phyloP scores from a whole-genome alignment of 2,113 vertebrate species.

The Chaetodon auriga region DNA sequence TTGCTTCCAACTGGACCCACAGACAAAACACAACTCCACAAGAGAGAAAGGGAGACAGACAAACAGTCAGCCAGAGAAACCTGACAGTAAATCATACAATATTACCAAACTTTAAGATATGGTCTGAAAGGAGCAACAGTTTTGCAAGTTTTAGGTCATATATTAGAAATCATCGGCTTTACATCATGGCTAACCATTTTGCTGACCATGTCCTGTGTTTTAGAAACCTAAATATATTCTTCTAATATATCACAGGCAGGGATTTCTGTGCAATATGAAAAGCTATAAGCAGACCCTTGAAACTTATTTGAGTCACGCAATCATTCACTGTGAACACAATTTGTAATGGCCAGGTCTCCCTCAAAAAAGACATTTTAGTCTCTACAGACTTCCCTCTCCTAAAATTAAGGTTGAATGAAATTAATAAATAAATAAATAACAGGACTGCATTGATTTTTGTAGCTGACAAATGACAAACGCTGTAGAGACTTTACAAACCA shows the following conservation, averaged over 20 bases:
- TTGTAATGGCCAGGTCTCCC: too few species aligned
- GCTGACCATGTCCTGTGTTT: neutral
- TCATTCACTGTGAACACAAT: too few species aligned
- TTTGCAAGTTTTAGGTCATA: neutral
- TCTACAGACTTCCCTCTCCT: too few species aligned
- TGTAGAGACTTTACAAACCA: too few species aligned
- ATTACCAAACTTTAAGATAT: slow-evolving; percentile 9
- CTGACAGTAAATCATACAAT: slow-evolving; percentile 27
- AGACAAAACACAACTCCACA: slow-evolving; percentile 57
- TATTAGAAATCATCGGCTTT: neutral
- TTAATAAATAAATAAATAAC: too few species aligned
- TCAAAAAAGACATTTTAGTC: too few species aligned
- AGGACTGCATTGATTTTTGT: too few species aligned
- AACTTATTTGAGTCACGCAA: too few species aligned
- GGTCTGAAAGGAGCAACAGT: neutral
- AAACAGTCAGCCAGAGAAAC: slow-evolving; percentile 36
- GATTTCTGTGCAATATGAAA: too few species aligned
- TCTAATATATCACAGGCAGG: neutral
- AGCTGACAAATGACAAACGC: too few species aligned
- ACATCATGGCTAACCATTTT: neutral
- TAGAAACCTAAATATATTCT: neutral
- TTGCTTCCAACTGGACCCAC: slow-evolving; percentile 72
- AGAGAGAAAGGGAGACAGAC: slow-evolving; percentile 25
- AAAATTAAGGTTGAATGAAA: too few species aligned
- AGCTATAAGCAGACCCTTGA: too few species aligned